Percentiles rank a stretch among this genome's conserved stretches.
Evolutionary conservation across 2,113 vertebrate species (phyloP).

Genomic region (Aspidoscelis tigris): DNA sequence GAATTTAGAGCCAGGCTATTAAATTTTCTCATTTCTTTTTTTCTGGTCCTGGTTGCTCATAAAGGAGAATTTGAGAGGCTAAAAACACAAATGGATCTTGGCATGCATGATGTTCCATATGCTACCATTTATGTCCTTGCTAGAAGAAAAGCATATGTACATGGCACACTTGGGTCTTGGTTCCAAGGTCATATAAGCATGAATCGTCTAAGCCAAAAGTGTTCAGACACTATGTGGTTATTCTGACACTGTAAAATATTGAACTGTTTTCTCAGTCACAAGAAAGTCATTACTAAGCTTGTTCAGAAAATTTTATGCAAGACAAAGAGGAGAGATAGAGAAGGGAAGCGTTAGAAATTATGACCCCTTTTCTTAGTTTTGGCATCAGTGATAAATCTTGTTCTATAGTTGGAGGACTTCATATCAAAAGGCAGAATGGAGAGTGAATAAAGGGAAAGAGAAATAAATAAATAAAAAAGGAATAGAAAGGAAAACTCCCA

Average conservation of each 20-base stretch:
- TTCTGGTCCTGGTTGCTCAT: not conserved
- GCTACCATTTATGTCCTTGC: slow-evolving; percentile 7
- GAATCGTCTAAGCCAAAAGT: slow-evolving; percentile 40
- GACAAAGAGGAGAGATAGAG: slow-evolving; percentile 40
- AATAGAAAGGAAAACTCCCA: not conserved
- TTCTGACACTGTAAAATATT: slow-evolving; percentile 34
- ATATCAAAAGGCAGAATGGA: slow-evolving; percentile 45
- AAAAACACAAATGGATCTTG: not conserved
- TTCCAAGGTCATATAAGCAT: slow-evolving; percentile 17
- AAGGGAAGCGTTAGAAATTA: slow-evolving; percentile 61
- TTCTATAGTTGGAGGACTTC: slow-evolving; percentile 53
- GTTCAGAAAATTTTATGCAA: slow-evolving; percentile 60
- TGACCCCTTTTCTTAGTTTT: slow-evolving; percentile 55
- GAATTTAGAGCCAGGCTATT: not conserved
- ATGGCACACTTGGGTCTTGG: slow-evolving; percentile 45
- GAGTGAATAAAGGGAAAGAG: not conserved
- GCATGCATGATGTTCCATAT: not conserved
- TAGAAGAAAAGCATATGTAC: slow-evolving; percentile 40
- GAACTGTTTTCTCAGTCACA: slow-evolving; percentile 33
- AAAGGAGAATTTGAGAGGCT: not conserved
- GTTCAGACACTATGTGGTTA: slow-evolving; percentile 28
- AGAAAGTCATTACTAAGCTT: slow-evolving; percentile 60
- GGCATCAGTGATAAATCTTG: slow-evolving; percentile 63
- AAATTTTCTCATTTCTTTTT: not conserved
- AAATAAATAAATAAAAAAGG: not conserved